Evolutionary conservation across 1,140 invertebrate species (phyloP).

Genomic region (Asobara japonica): DNA sequence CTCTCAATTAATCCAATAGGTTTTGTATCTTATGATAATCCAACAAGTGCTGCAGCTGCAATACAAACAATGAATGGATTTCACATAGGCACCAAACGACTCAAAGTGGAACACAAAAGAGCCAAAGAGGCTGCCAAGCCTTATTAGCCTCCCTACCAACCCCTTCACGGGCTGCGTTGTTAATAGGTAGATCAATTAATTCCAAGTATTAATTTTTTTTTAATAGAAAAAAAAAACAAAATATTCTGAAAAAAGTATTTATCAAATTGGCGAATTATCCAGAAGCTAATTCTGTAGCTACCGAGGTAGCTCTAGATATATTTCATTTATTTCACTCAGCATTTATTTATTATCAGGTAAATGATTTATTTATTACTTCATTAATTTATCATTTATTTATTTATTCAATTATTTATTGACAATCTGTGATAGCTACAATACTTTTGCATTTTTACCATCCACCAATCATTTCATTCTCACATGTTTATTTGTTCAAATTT

Average conservation of each 20-base stretch:
- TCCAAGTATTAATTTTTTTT: conserved; percentile 10
- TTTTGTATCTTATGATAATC: conserved; percentile 97
- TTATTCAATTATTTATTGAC: not conserved
- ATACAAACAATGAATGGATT: conserved; percentile 98
- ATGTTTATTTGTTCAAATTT: not conserved
- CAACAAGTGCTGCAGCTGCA: conserved; percentile 90
- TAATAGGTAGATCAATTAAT: conserved; percentile 61
- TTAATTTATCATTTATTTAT: conserved; percentile 2
- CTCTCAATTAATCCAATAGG: conserved; percentile 63
- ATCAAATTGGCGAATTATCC: too few species aligned
- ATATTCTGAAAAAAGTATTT: too few species aligned
- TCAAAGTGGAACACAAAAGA: conserved; percentile 97
- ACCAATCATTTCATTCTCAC: not conserved
- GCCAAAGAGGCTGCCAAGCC: conserved; percentile 90
- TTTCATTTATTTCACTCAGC: not conserved
- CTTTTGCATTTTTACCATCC: not conserved
- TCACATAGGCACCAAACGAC: conserved; percentile 95
- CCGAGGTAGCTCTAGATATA: too few species aligned
- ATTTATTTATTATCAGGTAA: conserved; percentile 6
- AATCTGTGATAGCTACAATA: not conserved
- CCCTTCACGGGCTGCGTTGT: conserved; percentile 45
- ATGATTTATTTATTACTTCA: too few species aligned
- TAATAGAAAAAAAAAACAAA: too few species aligned
- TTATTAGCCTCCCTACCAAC: conserved; percentile 72
- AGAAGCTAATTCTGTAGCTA: not conserved